Base-by-base conservation (phyloP, 2,113 vertebrate species). In the Pterocles gutturalis region DNA sequence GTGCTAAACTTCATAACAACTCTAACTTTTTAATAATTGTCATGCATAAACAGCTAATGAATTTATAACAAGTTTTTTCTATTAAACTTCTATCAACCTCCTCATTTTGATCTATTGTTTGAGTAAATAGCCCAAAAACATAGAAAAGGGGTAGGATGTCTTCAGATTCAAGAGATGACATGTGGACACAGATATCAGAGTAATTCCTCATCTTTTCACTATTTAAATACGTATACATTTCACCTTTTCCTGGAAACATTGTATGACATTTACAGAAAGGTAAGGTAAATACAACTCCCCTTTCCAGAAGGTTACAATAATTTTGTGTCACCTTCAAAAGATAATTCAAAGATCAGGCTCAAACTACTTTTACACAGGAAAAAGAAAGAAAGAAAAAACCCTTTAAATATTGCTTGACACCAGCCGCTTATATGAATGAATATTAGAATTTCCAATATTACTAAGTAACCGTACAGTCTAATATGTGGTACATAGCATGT, bases 241-340 rank as follows among this genome's bases (percentile, higher is more conserved):
- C 72, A 91, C 17, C 69, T 89, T 84, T 84, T 84, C 65, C 69
- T 92, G 29, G 57, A 89, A 90, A 67, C 20, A 26, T 0, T 29
- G 22, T 6, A 26, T 22, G 76, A 92, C 65, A 84, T 91, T 97
- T 93, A 84, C 69, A 81, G 81, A 93, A 86, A 75, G 31, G 45
- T 46, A 95, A 93, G 28, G 53, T 69, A 94, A 94, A 87, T 55
- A 48, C 7, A 73, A 70, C 25, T 76, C 46, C 33, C 58, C 66
- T 92, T 89, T 87, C n/a, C 51, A 82, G 55, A 89, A 79, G 57
- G 65, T 76, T 89, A 83, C 41, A 66, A 75, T 71, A 87, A 93
- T 88, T 93, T 90, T 61, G 20, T 60, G 43, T 55, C 64, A 86
- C 54, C 60, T 84, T 78, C 15, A 4, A 87, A 94, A 78, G 81